A percentile compares a stretch with the other conserved stretches of the same genome.
Evolutionary conservation across 1,140 invertebrate genomes (phyloP).

Genomic region (Philopotamus ludificatus): DNA sequence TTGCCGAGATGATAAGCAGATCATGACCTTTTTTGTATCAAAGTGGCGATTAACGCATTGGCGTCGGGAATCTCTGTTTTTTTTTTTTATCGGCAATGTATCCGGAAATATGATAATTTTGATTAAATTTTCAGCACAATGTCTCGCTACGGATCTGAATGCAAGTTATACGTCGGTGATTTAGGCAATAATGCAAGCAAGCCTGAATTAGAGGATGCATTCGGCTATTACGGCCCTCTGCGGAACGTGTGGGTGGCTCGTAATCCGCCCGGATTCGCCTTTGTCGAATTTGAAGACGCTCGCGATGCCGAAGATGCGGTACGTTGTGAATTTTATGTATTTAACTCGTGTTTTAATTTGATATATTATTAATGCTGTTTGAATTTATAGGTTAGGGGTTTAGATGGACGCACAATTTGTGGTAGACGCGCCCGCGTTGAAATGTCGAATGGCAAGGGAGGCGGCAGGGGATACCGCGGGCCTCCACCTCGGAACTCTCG

Average conservation of each 20-base stretch:
- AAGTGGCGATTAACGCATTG: too few species aligned
- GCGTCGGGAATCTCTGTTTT: too few species aligned
- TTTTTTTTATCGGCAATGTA: not conserved
- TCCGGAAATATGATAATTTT: not conserved
- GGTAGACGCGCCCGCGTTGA: constrained; percentile 89
- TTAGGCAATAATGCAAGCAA: constrained; percentile 85
- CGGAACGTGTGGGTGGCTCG: constrained; percentile 94
- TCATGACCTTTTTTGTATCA: too few species aligned
- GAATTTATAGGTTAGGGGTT: constrained; percentile 50
- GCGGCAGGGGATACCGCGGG: constrained; percentile 62
- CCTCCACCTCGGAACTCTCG: constrained; percentile 57
- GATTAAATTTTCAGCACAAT: constrained; percentile 48
- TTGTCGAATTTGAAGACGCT: constrained; percentile 91
- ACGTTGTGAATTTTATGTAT: constrained; percentile 51
- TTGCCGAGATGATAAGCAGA: too few species aligned
- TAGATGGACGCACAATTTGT: constrained; percentile 79
- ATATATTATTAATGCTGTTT: not conserved
- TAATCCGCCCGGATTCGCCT: constrained; percentile 92
- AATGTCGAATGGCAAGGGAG: constrained; percentile 81
- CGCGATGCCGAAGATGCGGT: constrained; percentile 92
- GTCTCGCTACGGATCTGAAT: constrained; percentile 80
- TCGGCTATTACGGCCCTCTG: constrained; percentile 91
- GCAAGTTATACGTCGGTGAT: constrained; percentile 97
- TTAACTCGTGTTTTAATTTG: constrained; percentile 44
- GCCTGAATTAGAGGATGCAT: constrained; percentile 89